Evolutionary conservation across 2,113 vertebrate genomes (phyloP).

Genomic region (Gymnarchus niloticus): DNA sequence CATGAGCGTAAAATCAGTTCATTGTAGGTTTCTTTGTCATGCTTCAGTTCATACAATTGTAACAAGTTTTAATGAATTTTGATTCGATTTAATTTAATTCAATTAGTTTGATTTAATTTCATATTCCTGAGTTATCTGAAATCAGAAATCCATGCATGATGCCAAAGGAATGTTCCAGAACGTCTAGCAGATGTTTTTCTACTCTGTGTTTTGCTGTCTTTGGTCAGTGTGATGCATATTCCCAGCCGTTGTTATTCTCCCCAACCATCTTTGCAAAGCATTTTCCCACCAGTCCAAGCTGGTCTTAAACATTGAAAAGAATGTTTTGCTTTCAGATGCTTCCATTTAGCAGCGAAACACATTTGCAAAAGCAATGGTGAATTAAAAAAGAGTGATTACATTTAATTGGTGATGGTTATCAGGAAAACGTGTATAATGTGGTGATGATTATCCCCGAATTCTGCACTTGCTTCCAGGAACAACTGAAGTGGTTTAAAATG

Average conservation of each 20-base stretch:
- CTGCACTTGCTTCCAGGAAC: conserved; percentile 46
- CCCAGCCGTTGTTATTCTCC: neutral
- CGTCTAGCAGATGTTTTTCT: neutral
- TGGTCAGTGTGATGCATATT: neutral
- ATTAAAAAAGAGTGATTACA: neutral
- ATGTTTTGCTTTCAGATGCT: neutral
- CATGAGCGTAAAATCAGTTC: neutral
- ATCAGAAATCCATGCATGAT: neutral
- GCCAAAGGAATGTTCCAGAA: neutral
- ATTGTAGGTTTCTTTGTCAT: neutral
- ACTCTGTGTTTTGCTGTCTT: neutral
- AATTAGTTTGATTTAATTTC: neutral
- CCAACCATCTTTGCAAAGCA: neutral
- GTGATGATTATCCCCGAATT: conserved; percentile 57
- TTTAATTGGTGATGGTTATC: neutral
- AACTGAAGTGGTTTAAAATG: conserved; percentile 50
- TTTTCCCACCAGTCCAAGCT: neutral
- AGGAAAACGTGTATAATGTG: too few species aligned
- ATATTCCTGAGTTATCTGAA: neutral
- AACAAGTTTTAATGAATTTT: neutral
- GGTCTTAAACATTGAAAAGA: neutral
- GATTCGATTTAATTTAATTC: neutral
- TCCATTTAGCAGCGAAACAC: neutral
- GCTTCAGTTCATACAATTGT: neutral
- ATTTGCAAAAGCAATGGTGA: neutral